phyloP scores from a whole-genome alignment of 2,113 vertebrate genomes.

The Dicaeum eximium region DNA sequence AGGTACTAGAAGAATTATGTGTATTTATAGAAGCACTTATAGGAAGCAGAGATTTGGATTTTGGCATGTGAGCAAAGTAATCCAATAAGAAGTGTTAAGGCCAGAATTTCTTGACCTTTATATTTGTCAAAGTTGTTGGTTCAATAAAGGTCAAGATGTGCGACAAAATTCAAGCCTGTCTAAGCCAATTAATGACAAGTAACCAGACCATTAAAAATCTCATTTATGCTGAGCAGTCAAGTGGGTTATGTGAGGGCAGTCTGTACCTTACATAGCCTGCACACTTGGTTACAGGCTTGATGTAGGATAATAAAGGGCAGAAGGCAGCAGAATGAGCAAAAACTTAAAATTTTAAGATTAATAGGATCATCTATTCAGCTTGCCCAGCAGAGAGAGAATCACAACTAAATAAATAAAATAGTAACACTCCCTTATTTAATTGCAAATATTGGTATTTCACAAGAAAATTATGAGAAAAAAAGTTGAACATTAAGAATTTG shows the following conservation, averaged over 20 bases:
- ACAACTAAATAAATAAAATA: neutral
- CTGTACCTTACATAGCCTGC: neutral
- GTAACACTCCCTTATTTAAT: neutral
- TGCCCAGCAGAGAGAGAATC: neutral
- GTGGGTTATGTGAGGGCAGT: constrained; percentile 14
- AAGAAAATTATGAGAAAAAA: neutral
- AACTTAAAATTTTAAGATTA: neutral
- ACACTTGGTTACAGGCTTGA: neutral
- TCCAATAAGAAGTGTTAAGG: constrained; percentile 20
- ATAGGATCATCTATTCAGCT: neutral
- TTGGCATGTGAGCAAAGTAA: constrained; percentile 35
- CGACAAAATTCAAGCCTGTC: constrained; percentile 56
- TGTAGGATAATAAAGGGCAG: neutral
- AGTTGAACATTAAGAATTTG: neutral
- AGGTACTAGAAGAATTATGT: neutral
- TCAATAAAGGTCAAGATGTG: constrained; percentile 52
- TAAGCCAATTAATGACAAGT: constrained; percentile 61
- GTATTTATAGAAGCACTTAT: constrained; percentile 22
- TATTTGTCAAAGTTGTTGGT: constrained; percentile 42
- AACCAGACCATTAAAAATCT: constrained; percentile 49
- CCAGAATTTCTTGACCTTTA: constrained; percentile 46
- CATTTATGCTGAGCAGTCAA: constrained; percentile 52
- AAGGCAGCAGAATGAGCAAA: neutral
- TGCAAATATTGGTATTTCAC: neutral
- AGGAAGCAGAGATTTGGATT: constrained; percentile 12